These are phyloP conservation scores for Monopis laevigella DNA, from an alignment of 2,888 invertebrate genomes.

Conservation along the genomic window DNA sequence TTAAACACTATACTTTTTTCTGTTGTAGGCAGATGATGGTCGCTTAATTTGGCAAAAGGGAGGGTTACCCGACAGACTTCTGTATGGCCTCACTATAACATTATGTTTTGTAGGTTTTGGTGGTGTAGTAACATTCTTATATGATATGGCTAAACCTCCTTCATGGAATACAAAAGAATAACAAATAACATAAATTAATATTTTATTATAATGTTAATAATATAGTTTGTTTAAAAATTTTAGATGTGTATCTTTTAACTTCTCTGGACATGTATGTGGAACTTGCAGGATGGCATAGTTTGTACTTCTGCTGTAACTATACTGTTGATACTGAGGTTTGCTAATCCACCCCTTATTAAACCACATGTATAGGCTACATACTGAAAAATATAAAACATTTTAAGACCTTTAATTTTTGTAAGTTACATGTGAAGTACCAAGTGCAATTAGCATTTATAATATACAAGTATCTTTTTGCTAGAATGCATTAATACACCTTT, in stretches of 20 bases:
- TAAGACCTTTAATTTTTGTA: too few relatives aligned
- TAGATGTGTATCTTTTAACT: constrained; percentile 50
- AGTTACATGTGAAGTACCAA: too few relatives aligned
- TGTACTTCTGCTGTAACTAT: constrained; percentile 96
- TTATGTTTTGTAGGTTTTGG: constrained; percentile 23
- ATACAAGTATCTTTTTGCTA: too few relatives aligned
- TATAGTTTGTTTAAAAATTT: neutral
- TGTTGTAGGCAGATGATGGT: constrained; percentile 34
- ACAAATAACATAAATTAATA: neutral
- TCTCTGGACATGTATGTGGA: constrained; percentile 89
- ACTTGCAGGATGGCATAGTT: constrained; percentile 91
- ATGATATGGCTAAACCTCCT: constrained; percentile 27
- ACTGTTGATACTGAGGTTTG: constrained; percentile 92
- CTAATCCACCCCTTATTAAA: constrained; percentile 91
- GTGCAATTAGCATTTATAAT: too few relatives aligned
- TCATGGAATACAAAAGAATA: constrained; percentile 24
- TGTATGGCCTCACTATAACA: constrained; percentile 27
- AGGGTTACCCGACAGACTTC: constrained; percentile 31
- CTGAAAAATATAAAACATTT: too few relatives aligned
- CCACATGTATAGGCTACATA: constrained; percentile 97
- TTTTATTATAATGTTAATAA: neutral
- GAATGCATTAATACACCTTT: too few relatives aligned
- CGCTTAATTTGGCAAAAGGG: constrained; percentile 37
- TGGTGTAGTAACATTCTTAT: constrained; percentile 21
- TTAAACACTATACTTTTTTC: constrained; percentile 8